These are phyloP conservation scores for Elegia similella DNA, from an alignment of 2,888 invertebrate species.

Conservation along the genomic window DNA sequence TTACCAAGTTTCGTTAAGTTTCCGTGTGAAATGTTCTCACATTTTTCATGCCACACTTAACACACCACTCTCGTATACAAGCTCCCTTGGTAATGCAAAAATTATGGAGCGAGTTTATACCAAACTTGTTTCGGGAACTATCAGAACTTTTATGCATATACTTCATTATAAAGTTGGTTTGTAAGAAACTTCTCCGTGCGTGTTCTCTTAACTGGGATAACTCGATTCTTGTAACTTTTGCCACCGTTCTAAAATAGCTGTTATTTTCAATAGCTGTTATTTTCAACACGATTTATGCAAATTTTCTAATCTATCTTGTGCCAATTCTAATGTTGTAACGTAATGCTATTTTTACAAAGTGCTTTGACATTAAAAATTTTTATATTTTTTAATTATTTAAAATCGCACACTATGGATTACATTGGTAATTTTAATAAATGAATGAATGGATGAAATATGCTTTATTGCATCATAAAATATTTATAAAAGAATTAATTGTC, in stretches of 20 bases:
- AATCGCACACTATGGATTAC: too few species aligned
- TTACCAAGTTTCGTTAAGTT: slow-evolving; percentile 3
- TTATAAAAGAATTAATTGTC: too few species aligned
- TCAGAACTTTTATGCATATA: slow-evolving; percentile 16
- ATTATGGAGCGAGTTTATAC: slow-evolving; percentile 19
- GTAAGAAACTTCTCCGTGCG: slow-evolving; percentile 15
- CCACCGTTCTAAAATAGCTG: not conserved
- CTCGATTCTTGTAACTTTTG: slow-evolving; percentile 15
- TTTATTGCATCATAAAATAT: too few species aligned
- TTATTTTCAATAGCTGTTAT: not conserved
- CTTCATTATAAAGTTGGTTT: slow-evolving; percentile 19
- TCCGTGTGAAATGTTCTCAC: slow-evolving; percentile 10
- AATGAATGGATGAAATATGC: too few species aligned
- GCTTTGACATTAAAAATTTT: too few species aligned
- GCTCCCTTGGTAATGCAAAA: slow-evolving; percentile 18
- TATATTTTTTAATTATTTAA: too few species aligned
- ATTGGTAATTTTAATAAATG: too few species aligned
- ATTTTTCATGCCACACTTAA: slow-evolving; percentile 15
- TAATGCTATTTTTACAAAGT: too few species aligned
- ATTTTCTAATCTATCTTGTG: too few species aligned
- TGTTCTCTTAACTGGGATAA: slow-evolving; percentile 7
- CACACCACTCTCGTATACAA: slow-evolving; percentile 10
- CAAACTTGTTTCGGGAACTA: slow-evolving; percentile 17
- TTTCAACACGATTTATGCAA: too few species aligned
- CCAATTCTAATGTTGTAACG: too few species aligned